Base-by-base conservation (phyloP, 2,888 invertebrate species). In the Caenorhabditis sp. region DNA sequence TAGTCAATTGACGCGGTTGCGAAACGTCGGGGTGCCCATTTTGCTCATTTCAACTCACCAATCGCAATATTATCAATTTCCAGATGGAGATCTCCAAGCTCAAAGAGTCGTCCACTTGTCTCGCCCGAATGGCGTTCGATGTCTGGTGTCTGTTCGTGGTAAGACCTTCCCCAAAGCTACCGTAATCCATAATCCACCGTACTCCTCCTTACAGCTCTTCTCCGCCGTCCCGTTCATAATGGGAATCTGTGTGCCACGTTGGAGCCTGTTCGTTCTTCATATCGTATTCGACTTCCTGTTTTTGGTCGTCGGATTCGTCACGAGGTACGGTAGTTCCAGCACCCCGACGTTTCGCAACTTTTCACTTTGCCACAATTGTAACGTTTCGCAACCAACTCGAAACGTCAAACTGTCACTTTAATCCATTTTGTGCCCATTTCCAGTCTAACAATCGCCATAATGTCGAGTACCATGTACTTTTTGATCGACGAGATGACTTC, bases 381-480 rank as follows among this genome's bases (percentile, higher is more conserved):
- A n/a, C n/a, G n/a, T n/a, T n/a, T n/a, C n/a, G n/a, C n/a, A n/a
- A n/a, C 11, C 6, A 15, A 3, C 40, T 32, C 11, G 40, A 40
- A 40, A 40, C 18, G n/a, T 18, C 6, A 11, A 2, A 40, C 6
- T 40, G 40, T 11, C 9, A 32, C 4, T 4, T 4, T 32, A 6
- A n/a, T 22, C 20, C 6, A 22, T 15, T 13, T 28, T 4, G 44
- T 47, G 40, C 2, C 11, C 22, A 18, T 28, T 64, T 74, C 18
- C 76, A 80, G 84, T 44, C 58, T 83, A 13, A 85, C 85, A 8
- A 71, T 80, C 15, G 80, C 82, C 20, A 79, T 80, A 11, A 77
- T 85, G 64, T 78, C 85, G 3, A 80, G 72, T n/a, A 70, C 83
- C n/a, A 81, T 85, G 69, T 85, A 80, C 62, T 80, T 85, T n/a